These are phyloP conservation scores for Hyperoplus immaculatus DNA, from an alignment of 2,797 vertebrate species.

Conservation along the genomic window DNA sequence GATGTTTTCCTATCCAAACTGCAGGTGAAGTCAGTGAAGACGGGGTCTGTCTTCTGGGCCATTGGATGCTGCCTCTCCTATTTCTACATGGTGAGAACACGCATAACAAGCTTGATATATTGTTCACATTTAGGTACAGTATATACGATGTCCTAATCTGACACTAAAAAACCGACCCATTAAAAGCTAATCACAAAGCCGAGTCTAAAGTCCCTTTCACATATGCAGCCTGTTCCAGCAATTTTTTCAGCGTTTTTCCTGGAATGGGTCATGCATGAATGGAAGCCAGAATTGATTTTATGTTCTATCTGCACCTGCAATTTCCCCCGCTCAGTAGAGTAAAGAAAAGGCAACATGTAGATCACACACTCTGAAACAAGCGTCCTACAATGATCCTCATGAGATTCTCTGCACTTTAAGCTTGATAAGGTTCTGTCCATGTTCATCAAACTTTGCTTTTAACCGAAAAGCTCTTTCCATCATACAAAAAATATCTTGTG, in stretches of 20 bases:
- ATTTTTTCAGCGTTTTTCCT: too few species aligned
- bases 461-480: slow-evolving; percentile 19
- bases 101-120: background rate
- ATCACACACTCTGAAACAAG: background rate
- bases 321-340: background rate
- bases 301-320: too few species aligned
- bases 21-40: slow-evolving; percentile 98
- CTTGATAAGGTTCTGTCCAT: background rate
- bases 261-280: too few species aligned
- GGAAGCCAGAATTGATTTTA: too few species aligned
- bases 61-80: slow-evolving; percentile 98
- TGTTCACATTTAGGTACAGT: background rate
- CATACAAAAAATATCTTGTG: slow-evolving; percentile 14
- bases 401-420: background rate
- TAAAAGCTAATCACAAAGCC: background rate
- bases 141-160: background rate
- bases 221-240: too few species aligned
- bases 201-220: background rate
- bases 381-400: background rate
- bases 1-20: slow-evolving; percentile 15
- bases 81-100: slow-evolving; percentile 96
- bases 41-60: slow-evolving; percentile 97
- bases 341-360: background rate
- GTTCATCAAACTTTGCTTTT: slow-evolving; percentile 14
- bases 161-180: background rate